Evolutionary conservation across 2,888 invertebrate species (phyloP).

Genomic region (Ctena decussata): DNA sequence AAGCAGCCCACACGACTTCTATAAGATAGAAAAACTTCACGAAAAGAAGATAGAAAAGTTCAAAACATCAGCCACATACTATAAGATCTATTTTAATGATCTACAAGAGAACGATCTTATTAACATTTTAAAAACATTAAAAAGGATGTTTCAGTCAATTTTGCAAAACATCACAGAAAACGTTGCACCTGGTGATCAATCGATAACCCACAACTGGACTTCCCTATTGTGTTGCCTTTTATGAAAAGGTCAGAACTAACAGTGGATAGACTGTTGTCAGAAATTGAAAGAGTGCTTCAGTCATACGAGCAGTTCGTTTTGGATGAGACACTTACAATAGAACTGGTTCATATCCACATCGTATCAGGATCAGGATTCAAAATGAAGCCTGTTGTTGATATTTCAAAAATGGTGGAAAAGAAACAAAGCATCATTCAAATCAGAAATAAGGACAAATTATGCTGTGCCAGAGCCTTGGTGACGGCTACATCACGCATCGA

Average conservation of each 20-base stretch:
- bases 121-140: background rate
- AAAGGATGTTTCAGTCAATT: background rate
- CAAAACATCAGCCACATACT: background rate
- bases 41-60: background rate
- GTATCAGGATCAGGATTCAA: conserved; percentile 42
- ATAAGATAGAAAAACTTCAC: background rate
- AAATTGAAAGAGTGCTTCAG: conserved; percentile 36
- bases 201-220: conserved; percentile 31
- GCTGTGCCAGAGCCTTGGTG: conserved; percentile 57
- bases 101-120: background rate
- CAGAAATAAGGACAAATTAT: conserved; percentile 51
- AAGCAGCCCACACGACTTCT: background rate
- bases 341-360: conserved; percentile 42
- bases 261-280: conserved; percentile 23
- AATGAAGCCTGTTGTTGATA: conserved; percentile 39
- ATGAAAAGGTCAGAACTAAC: conserved; percentile 15
- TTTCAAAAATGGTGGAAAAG: conserved; percentile 40
- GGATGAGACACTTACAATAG: conserved; percentile 52
- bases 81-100: conserved; percentile 1
- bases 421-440: conserved; percentile 54
- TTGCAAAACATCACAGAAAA: background rate
- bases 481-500: conserved; percentile 54
- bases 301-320: too few relatives aligned
- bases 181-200: conserved; percentile 14
- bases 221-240: conserved; percentile 30